These are phyloP conservation scores for Phalangium opilio DNA, from an alignment of 2,888 invertebrate genomes.

Conservation along the genomic window DNA sequence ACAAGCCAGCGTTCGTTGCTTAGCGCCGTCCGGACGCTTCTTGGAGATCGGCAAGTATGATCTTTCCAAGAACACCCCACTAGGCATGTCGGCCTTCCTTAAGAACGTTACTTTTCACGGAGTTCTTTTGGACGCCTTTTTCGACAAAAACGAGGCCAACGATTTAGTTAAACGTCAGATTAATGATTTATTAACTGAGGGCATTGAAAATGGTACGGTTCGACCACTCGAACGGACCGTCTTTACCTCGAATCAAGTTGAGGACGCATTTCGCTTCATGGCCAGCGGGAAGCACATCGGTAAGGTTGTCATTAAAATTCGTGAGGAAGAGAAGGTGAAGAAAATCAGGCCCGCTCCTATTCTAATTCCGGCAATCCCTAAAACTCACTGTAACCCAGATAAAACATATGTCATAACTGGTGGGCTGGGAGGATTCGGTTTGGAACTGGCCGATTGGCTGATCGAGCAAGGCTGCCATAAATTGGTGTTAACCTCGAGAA, in stretches of 20 bases:
- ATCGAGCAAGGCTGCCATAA: conserved; percentile 67
- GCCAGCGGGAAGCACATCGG: conserved; percentile 95
- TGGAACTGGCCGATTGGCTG: conserved; percentile 84
- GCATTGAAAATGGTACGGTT: conserved; percentile 75
- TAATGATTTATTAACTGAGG: conserved; percentile 59
- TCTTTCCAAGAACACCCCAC: conserved; percentile 71
- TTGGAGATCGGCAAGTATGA: conserved; percentile 97
- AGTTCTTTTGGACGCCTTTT: conserved; percentile 82
- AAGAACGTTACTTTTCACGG: conserved; percentile 96
- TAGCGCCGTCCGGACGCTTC: conserved; percentile 85
- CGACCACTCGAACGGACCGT: conserved; percentile 71
- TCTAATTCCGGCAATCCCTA: conserved; percentile 57
- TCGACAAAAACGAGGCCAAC: conserved; percentile 44
- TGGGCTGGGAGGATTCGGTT: conserved; percentile 90
- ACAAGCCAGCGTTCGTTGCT: conserved; percentile 78
- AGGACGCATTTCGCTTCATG: conserved; percentile 85
- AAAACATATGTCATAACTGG: conserved; percentile 41
- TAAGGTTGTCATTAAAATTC: conserved; percentile 79
- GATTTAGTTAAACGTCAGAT: conserved; percentile 52
- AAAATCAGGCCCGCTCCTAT: conserved; percentile 24
- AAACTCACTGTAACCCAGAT: conserved; percentile 50
- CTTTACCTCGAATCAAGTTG: conserved; percentile 69
- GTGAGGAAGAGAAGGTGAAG: conserved; percentile 71
- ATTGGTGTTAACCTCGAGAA: conserved; percentile 72
- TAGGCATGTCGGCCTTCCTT: conserved; percentile 88